Conservation (phyloP, 2,888 invertebrate species). For the Polietes domitor region DNA sequence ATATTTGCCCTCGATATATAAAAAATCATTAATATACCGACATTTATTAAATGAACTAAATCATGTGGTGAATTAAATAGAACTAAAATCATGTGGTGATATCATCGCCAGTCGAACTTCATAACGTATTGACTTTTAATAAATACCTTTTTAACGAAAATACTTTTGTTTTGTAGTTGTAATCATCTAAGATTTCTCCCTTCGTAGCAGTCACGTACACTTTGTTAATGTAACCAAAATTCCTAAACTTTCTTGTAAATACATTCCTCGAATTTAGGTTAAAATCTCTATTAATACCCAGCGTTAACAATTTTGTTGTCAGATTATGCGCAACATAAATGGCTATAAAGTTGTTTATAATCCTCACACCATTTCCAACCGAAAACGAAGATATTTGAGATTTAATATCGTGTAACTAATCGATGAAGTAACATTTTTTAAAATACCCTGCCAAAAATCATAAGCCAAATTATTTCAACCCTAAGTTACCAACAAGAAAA, state of each 20-base stretch:
- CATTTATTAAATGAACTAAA: too few relatives aligned
- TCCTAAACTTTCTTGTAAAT: background rate
- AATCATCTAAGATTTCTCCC: too few relatives aligned
- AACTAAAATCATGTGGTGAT: too few relatives aligned
- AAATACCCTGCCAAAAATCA: slow-evolving; percentile 26
- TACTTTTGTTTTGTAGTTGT: too few relatives aligned
- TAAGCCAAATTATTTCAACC: background rate
- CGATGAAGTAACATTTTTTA: background rate
- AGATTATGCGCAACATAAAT: background rate
- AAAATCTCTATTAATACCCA: slow-evolving; percentile 7
- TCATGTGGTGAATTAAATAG: too few relatives aligned
- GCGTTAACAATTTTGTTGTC: background rate
- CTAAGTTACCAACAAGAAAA: background rate
- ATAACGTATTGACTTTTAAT: too few relatives aligned
- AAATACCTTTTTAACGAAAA: too few relatives aligned
- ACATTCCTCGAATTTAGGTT: slow-evolving; percentile 1
- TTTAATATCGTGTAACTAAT: slow-evolving; percentile 20
- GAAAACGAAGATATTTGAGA: background rate
- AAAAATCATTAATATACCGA: too few relatives aligned
- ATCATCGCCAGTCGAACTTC: too few relatives aligned
- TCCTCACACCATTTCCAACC: background rate
- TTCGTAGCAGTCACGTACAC: too few relatives aligned
- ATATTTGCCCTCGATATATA: too few relatives aligned
- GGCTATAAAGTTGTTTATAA: background rate
- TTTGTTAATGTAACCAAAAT: too few relatives aligned